phyloP scores from a whole-genome alignment of 2,797 vertebrate genomes.

The Clamator glandarius region DNA sequence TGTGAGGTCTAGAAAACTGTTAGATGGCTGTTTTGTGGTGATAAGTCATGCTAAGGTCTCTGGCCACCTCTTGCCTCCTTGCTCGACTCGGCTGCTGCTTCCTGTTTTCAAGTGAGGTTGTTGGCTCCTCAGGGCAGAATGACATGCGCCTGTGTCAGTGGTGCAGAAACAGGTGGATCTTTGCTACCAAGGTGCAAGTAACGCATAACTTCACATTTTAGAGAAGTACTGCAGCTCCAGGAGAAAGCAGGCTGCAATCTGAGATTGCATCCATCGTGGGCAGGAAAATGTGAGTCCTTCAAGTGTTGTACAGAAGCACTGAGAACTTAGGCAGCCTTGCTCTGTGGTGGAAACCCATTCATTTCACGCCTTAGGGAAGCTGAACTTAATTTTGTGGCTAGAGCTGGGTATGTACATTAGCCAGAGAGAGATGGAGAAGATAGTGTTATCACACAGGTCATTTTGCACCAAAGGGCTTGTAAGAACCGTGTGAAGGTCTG shows the following conservation, averaged over 20 bases:
- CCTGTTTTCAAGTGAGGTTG: neutral
- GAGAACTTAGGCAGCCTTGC: neutral
- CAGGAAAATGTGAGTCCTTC: neutral
- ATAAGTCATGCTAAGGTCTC: neutral
- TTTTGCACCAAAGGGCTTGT: accelerated
- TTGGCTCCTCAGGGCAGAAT: accelerated
- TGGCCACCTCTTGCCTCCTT: neutral
- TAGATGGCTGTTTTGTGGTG: neutral
- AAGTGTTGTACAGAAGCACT: neutral
- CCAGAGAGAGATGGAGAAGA: neutral
- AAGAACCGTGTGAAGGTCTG: accelerated
- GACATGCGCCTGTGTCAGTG: accelerated
- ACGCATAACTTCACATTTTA: accelerated
- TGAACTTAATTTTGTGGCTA: neutral
- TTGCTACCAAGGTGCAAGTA: accelerated
- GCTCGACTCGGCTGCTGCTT: accelerated
- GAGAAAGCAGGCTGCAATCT: neutral
- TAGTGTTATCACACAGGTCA: accelerated
- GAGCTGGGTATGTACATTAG: neutral
- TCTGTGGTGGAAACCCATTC: neutral
- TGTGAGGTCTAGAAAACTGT: neutral
- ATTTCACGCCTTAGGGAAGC: neutral
- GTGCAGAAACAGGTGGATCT: neutral
- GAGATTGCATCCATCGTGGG: accelerated
- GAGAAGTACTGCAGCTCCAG: neutral